phyloP scores from a whole-genome alignment of 2,113 vertebrate species.

The Zosterops japonicus region DNA sequence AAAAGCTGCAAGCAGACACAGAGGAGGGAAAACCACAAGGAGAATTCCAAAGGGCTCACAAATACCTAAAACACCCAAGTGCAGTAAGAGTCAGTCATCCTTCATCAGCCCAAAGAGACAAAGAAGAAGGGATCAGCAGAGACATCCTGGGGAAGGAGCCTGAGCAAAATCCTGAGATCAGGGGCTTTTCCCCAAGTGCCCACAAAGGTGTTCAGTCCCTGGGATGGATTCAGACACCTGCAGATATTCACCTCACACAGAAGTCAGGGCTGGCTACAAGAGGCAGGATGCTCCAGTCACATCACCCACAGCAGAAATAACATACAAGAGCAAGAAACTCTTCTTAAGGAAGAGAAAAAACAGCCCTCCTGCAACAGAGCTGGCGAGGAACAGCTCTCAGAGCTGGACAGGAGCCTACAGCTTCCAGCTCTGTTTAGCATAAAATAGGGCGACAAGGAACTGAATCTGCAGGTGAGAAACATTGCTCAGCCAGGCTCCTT shows the following conservation, averaged over 20 bases:
- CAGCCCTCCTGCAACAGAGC: background rate
- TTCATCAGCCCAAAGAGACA: background rate
- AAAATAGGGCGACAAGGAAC: background rate
- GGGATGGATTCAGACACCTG: background rate
- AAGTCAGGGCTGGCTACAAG: background rate
- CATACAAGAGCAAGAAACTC: background rate
- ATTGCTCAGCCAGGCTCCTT: background rate
- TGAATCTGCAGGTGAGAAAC: background rate
- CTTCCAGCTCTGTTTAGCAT: background rate
- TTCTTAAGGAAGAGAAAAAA: background rate
- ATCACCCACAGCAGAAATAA: background rate
- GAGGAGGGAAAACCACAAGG: background rate
- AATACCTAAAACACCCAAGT: background rate
- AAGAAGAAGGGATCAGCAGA: background rate
- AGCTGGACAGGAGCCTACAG: background rate
- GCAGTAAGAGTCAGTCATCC: background rate
- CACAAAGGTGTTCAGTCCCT: background rate
- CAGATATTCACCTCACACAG: background rate
- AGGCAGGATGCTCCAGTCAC: background rate
- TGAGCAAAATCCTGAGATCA: background rate
- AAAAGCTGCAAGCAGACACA: background rate
- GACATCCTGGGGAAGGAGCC: background rate
- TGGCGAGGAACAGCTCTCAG: background rate
- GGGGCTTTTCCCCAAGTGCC: accelerated
- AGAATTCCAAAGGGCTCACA: background rate